These are phyloP conservation scores for Actinia tenebrosa DNA, from an alignment of 64 coral and sea anemone genomes.

Conservation along the genomic window DNA sequence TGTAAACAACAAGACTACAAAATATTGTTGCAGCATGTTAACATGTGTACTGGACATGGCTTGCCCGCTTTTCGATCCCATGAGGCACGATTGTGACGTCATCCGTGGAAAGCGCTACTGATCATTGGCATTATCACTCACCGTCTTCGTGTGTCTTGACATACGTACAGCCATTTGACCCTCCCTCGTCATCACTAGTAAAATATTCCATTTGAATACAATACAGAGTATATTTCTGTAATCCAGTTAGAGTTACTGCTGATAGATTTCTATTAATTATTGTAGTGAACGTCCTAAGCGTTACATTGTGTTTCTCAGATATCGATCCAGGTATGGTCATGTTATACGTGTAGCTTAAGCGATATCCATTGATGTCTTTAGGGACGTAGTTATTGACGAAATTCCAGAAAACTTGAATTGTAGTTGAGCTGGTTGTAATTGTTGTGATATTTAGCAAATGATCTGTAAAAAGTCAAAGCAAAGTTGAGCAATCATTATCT, in stretches of 20 bases:
- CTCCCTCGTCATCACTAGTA: neutral
- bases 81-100: too few relatives aligned
- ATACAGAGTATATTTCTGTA: slow-evolving; percentile 29
- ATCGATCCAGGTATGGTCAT: neutral
- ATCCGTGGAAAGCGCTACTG: too few relatives aligned
- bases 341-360: slow-evolving; percentile 12
- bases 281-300: neutral
- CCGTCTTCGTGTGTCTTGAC: slow-evolving; percentile 25
- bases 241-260: neutral
- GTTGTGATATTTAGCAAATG: neutral
- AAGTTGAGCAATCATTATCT: too few relatives aligned
- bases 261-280: neutral
- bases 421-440: neutral
- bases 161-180: slow-evolving; percentile 10
- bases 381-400: neutral
- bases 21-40: too few relatives aligned
- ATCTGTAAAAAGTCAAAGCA: neutral
- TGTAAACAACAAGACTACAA: too few relatives aligned
- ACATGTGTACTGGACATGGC: too few relatives aligned
- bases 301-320: neutral
- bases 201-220: slow-evolving; percentile 22
- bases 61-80: too few relatives aligned
- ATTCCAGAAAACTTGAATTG: slow-evolving; percentile 12
- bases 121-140: neutral
- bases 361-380: neutral